These are phyloP conservation scores for Anarhynchus alexandrinus DNA, from an alignment of 2,113 vertebrate genomes.

Conservation along the genomic window DNA sequence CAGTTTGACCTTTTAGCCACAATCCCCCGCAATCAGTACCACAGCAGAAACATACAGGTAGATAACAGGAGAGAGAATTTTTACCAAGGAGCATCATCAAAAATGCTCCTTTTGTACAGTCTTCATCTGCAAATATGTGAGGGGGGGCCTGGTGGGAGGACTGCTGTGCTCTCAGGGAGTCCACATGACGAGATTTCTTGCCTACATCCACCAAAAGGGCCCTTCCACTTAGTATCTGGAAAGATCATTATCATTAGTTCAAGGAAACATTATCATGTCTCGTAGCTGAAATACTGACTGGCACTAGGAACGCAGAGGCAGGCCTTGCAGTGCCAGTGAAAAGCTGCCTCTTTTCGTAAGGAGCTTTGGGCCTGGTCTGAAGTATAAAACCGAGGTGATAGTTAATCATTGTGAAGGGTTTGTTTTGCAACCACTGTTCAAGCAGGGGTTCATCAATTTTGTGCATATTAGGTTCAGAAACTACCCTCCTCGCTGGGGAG, in stretches of 20 bases:
- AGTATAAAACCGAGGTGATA: neutral
- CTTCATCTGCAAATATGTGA: neutral
- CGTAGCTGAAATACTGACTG: neutral
- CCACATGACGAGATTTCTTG: neutral
- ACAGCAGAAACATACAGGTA: accelerated
- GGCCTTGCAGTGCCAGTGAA: neutral
- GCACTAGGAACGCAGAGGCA: neutral
- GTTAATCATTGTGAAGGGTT: neutral
- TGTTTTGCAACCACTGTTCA: neutral
- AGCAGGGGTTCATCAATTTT: constrained; percentile 26
- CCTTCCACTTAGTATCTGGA: neutral
- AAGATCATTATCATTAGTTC: neutral
- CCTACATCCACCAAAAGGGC: neutral
- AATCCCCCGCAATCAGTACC: neutral
- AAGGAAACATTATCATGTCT: neutral
- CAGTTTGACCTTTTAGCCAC: neutral
- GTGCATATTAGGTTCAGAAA: neutral
- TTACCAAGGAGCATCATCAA: neutral
- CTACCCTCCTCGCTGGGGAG: neutral
- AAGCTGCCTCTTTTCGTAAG: neutral
- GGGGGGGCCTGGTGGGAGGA: accelerated
- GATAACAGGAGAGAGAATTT: neutral
- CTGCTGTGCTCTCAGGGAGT: too few relatives aligned
- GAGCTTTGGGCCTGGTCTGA: neutral
- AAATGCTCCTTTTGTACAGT: neutral